Base-by-base conservation (phyloP, 2,797 vertebrate genomes). In the Paedocypris micromegethes region DNA sequence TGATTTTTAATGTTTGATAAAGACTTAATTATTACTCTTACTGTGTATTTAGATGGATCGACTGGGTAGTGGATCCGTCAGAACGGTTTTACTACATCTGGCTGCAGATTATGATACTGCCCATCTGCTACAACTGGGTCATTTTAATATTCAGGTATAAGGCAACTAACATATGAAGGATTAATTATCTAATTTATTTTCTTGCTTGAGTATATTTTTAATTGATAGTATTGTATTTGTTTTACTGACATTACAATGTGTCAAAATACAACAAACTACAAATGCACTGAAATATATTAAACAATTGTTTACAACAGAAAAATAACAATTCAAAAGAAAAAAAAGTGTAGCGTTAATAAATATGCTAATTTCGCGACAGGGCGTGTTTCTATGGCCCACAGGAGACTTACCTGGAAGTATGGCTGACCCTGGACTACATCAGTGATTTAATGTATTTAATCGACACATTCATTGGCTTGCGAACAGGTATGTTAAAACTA, bases 121-220 rank as follows among this genome's bases (percentile, higher is more conserved):
- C 94, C 40, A 64, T 97, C 49, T 83, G 94, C 71, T 98, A 96
- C 86, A 97, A 96, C 83, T 91, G 90, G 85, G 87, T 94, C 46
- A 84, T 94, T 77, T 82, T 94, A 57, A 88, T 97, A 76, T 88
- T 91, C 85, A 94, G 95, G 95, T 98, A 39, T 7, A 67, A 59
- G 7, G 54, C 51, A 5, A 56, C 5, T 9, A 56, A 39, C 5
- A 23, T 23, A 23, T 23, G 39, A 4, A 38, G 8, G 2, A 9
- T 64, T 39, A 41, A 40, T 0, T 42, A 46, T 48, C 44, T 42
- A 55, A 7, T 5, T 51, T 51, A 48, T 43, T 6, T 23, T 23
- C 23, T 23, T 23, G 23, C 23, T 23, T 23, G 23, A 23, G 23
- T 23, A 23, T 23, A 23, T 23, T 23, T 23, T 23, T 23, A 23